Evolutionary conservation across 2,113 vertebrate genomes (phyloP).

Genomic region (Tupaia chinensis): DNA sequence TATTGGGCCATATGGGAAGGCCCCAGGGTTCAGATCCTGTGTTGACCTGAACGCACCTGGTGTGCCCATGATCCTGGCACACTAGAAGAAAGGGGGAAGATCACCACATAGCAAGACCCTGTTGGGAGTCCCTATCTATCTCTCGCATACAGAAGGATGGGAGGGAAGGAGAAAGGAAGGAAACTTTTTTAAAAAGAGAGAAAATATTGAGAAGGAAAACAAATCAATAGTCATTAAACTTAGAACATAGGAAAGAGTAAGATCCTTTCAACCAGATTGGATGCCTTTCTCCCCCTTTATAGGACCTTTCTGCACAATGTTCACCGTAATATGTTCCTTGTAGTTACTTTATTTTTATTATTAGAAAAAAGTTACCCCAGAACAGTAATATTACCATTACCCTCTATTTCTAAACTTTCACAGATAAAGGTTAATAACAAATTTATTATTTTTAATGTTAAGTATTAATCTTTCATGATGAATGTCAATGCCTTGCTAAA

Average conservation of each 20-base stretch:
- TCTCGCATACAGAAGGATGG: too few relatives aligned
- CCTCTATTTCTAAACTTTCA: conserved; percentile 43
- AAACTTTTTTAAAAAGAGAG: too few relatives aligned
- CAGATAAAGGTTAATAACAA: background rate
- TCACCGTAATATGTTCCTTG: background rate
- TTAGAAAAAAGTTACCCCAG: conserved; percentile 11
- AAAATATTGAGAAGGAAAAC: conserved; percentile 13
- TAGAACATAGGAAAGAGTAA: background rate
- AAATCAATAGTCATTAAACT: conserved; percentile 33
- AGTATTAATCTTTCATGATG: conserved; percentile 42
- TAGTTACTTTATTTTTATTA: conserved; percentile 50
- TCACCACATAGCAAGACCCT: too few relatives aligned
- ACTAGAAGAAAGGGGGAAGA: too few relatives aligned
- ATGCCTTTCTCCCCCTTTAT: background rate
- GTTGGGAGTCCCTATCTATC: too few relatives aligned
- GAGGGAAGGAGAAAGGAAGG: too few relatives aligned
- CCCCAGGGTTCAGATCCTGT: too few relatives aligned
- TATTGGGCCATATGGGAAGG: too few relatives aligned
- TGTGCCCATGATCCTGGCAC: too few relatives aligned
- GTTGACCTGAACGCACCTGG: too few relatives aligned
- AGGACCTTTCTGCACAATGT: conserved; percentile 17
- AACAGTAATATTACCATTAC: background rate
- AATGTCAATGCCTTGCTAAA: conserved; percentile 30
- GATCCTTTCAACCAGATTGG: background rate
- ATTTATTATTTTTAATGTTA: background rate